Conservation (phyloP, 2,888 invertebrate genomes). For the Latrodectus hesperus region DNA sequence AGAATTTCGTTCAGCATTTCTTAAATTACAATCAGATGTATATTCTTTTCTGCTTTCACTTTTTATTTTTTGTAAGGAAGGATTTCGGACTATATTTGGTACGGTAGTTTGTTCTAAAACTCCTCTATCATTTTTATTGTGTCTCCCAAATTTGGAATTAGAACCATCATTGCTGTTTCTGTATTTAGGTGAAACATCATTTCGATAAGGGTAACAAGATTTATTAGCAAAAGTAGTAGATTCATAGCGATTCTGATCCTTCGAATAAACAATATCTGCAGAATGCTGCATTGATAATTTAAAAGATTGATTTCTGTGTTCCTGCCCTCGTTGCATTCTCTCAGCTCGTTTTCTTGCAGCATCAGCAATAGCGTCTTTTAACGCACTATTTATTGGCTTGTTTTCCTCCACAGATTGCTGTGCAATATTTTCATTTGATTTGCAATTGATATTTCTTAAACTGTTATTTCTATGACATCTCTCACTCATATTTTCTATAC, state of each 20-base stretch:
- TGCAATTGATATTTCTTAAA: conserved; percentile 22
- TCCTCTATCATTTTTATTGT: conserved; percentile 9
- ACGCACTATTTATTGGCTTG: conserved; percentile 3
- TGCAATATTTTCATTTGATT: background rate
- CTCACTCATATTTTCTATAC: conserved; percentile 17
- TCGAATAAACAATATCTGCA: conserved; percentile 8
- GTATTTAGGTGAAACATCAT: background rate
- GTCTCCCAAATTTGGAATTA: conserved; percentile 9
- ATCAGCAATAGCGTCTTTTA: conserved; percentile 56
- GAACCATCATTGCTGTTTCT: background rate
- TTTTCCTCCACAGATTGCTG: background rate
- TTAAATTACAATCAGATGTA: background rate
- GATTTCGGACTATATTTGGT: conserved; percentile 18
- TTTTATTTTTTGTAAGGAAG: conserved; percentile 13
- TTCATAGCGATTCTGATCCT: background rate
- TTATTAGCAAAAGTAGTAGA: background rate
- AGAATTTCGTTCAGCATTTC: conserved; percentile 8
- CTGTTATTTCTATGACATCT: conserved; percentile 50
- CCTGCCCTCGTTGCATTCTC: conserved; percentile 38
- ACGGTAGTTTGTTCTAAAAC: conserved; percentile 4
- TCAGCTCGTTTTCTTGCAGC: conserved; percentile 45
- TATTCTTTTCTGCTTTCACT: conserved; percentile 26
- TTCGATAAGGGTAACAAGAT: background rate
- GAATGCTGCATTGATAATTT: conserved; percentile 47
- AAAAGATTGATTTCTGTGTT: conserved; percentile 38